Conservation (phyloP, 1,140 invertebrate genomes). For the Drosophila funebris region DNA sequence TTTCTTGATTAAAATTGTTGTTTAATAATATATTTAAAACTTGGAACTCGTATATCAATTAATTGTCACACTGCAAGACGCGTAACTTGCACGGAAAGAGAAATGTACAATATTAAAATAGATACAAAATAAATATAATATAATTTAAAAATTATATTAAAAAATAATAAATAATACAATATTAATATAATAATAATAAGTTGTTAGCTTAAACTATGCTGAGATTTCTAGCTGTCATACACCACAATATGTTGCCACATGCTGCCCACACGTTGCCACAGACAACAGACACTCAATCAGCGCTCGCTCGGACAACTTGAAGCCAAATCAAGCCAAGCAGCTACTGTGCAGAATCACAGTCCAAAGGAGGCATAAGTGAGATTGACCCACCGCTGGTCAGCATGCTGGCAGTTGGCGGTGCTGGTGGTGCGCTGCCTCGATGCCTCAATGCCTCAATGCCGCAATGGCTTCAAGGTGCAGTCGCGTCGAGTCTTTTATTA, state of each 20-base stretch:
- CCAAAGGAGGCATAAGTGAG: not conserved
- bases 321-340: conserved; percentile 62
- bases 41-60: too few relatives aligned
- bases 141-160: too few relatives aligned
- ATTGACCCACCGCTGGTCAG: not conserved
- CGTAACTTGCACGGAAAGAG: too few relatives aligned
- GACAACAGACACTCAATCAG: conserved; percentile 62
- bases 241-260: not conserved
- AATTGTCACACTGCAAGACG: too few relatives aligned
- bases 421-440: not conserved
- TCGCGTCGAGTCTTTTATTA: conserved; percentile 63
- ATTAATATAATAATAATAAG: too few relatives aligned
- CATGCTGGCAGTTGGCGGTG: not conserved
- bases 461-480: conserved; percentile 27
- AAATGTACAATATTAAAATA: too few relatives aligned
- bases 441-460: not conserved
- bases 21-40: too few relatives aligned
- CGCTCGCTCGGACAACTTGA: conserved; percentile 28
- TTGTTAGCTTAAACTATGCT: too few relatives aligned
- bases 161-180: too few relatives aligned
- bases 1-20: too few relatives aligned
- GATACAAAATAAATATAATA: too few relatives aligned
- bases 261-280: conserved; percentile 37
- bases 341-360: conserved; percentile 46
- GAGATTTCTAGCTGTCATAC: not conserved